Percentiles rank a stretch among this genome's conserved stretches.
Conservation (phyloP, 1,140 invertebrate genomes). For the Bombus superbus region DNA sequence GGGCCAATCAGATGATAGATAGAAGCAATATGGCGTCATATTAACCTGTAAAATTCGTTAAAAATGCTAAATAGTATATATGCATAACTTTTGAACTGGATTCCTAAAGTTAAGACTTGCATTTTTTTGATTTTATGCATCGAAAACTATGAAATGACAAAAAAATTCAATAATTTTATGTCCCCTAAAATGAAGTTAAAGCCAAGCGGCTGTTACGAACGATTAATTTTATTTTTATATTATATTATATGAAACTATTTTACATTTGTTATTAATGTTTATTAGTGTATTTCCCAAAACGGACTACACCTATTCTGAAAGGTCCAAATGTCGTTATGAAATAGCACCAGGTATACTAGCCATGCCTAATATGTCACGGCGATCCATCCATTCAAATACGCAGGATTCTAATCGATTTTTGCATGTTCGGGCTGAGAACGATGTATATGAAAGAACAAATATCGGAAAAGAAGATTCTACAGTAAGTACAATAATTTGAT, state of each 20-base stretch:
- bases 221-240: background rate
- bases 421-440: conserved; percentile 52
- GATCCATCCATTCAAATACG: conserved; percentile 81
- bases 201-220: background rate
- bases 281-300: conserved; percentile 89
- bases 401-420: conserved; percentile 68
- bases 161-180: too few species aligned
- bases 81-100: too few species aligned
- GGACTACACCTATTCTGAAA: conserved; percentile 90
- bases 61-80: too few species aligned
- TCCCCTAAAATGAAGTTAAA: too few species aligned
- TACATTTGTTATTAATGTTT: conserved; percentile 40
- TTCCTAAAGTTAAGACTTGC: too few species aligned
- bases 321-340: conserved; percentile 89
- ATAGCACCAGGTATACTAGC: conserved; percentile 89
- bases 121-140: too few species aligned
- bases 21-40: too few species aligned
- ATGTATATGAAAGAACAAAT: conserved; percentile 47
- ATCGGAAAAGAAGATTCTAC: conserved; percentile 43
- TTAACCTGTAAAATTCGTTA: too few species aligned
- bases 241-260: background rate
- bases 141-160: too few species aligned
- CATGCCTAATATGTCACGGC: conserved; percentile 92
- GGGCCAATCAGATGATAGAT: too few species aligned
- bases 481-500: conserved; percentile 49